These are phyloP conservation scores for Sinhomidia bicolor DNA, from an alignment of 2,888 invertebrate species.

Conservation along the genomic window DNA sequence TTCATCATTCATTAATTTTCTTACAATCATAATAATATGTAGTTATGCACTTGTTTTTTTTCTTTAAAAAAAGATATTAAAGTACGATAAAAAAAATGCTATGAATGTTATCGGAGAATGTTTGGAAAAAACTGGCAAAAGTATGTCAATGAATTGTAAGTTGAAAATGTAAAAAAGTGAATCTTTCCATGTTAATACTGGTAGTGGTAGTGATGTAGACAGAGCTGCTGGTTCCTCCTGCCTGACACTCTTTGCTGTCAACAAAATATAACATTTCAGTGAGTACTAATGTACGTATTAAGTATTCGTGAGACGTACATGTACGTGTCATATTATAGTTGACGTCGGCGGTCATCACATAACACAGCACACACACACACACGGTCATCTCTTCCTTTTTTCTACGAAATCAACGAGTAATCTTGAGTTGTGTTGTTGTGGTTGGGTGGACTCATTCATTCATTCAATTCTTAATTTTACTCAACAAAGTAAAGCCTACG, in stretches of 20 bases:
- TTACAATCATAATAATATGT: not conserved
- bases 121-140: too few relatives aligned
- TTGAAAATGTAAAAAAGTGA: not conserved
- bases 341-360: not conserved
- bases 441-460: not conserved
- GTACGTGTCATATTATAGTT: not conserved
- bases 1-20: not conserved
- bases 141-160: too few relatives aligned
- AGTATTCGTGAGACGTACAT: not conserved
- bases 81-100: not conserved
- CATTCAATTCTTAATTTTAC: not conserved
- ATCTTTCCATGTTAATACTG: not conserved
- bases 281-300: too few relatives aligned
- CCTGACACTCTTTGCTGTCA: not conserved
- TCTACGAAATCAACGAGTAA: not conserved
- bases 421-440: too few relatives aligned
- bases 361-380: not conserved
- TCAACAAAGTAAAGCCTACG: not conserved
- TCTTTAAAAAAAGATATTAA: not conserved
- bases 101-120: too few relatives aligned
- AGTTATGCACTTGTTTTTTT: not conserved
- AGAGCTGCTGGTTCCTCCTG: not conserved
- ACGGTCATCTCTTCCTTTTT: slow-evolving; percentile 6
- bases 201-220: not conserved
- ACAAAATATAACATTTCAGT: not conserved